phyloP scores from a whole-genome alignment of 2,888 invertebrate genomes.

The Hyposoter didymator region DNA sequence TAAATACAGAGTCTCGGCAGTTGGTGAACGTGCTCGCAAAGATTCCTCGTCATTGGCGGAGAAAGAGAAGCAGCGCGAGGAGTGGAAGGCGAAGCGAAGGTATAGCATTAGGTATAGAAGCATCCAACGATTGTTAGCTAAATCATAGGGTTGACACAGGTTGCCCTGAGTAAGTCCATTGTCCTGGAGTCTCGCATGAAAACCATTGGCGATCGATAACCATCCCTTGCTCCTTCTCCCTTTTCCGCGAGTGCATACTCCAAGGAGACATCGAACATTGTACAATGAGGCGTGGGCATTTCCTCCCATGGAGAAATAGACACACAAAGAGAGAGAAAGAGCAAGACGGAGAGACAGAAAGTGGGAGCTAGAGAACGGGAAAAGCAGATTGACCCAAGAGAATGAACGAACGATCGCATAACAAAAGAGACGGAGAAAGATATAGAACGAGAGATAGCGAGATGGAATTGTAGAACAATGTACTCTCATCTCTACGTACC shows the following conservation, averaged over 20 bases:
- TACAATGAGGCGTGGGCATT: slow-evolving; percentile 58
- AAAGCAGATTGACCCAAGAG: slow-evolving; percentile 59
- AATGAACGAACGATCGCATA: slow-evolving; percentile 45
- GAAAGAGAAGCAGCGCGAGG: background rate
- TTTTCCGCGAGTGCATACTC: slow-evolving; percentile 50
- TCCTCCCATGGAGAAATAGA: slow-evolving; percentile 43
- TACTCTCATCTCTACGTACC: slow-evolving; percentile 2
- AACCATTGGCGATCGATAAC: slow-evolving; percentile 50
- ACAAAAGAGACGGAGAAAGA: slow-evolving; percentile 22
- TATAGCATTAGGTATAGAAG: slow-evolving; percentile 54
- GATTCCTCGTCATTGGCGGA: slow-evolving; percentile 40
- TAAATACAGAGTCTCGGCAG: slow-evolving; percentile 40
- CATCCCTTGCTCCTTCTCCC: slow-evolving; percentile 44
- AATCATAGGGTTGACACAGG: slow-evolving; percentile 67
- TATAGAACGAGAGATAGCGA: slow-evolving; percentile 1
- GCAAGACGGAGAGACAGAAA: slow-evolving; percentile 2
- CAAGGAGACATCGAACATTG: slow-evolving; percentile 44
- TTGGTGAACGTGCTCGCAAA: slow-evolving; percentile 57
- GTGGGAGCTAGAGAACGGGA: background rate
- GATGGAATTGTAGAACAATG: background rate
- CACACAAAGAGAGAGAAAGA: slow-evolving; percentile 16
- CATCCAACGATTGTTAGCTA: slow-evolving; percentile 55
- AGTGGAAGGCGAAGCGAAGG: slow-evolving; percentile 1
- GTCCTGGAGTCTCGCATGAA: slow-evolving; percentile 54
- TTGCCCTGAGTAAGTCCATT: slow-evolving; percentile 66